phyloP scores from a whole-genome alignment of 2,888 invertebrate species.

The Mesochorus sp. region DNA sequence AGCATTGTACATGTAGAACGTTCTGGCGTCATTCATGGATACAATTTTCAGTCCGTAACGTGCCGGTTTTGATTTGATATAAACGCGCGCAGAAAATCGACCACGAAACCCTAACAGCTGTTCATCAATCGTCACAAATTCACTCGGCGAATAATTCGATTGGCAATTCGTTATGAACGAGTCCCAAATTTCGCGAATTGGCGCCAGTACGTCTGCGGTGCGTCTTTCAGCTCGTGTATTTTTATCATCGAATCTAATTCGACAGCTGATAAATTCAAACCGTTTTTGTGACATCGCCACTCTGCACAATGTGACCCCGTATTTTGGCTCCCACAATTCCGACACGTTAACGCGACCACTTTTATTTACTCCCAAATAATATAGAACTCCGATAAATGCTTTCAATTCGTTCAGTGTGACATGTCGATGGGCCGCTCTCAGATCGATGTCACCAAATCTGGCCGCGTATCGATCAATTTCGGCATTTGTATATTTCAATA shows the following conservation, averaged over 20 bases:
- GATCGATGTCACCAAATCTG: background rate
- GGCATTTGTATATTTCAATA: conserved; percentile 23
- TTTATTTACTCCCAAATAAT: no score
- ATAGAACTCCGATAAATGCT: background rate
- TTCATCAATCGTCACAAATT: conserved; percentile 26
- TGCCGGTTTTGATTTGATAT: conserved; percentile 33
- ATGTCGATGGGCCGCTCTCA: background rate
- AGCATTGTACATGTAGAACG: conserved; percentile 1
- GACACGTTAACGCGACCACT: no score
- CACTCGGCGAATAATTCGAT: conserved; percentile 1
- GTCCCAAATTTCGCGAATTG: conserved; percentile 23
- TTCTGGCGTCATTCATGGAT: conserved; percentile 17
- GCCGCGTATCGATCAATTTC: conserved; percentile 13
- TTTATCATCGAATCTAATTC: conserved; percentile 27
- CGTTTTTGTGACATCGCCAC: conserved; percentile 12
- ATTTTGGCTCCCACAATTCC: no score
- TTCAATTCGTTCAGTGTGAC: no score
- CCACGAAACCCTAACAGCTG: conserved; percentile 29
- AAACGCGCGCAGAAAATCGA: conserved; percentile 15
- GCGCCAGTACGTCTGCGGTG: background rate
- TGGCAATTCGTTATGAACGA: conserved; percentile 21
- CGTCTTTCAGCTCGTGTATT: conserved; percentile 22
- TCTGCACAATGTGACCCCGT: background rate
- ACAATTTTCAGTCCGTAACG: conserved; percentile 23
- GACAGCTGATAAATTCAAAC: conserved; percentile 20